These are phyloP conservation scores for Pogonognathellus flavescens DNA, from an alignment of 1,140 invertebrate species.

Conservation along the genomic window DNA sequence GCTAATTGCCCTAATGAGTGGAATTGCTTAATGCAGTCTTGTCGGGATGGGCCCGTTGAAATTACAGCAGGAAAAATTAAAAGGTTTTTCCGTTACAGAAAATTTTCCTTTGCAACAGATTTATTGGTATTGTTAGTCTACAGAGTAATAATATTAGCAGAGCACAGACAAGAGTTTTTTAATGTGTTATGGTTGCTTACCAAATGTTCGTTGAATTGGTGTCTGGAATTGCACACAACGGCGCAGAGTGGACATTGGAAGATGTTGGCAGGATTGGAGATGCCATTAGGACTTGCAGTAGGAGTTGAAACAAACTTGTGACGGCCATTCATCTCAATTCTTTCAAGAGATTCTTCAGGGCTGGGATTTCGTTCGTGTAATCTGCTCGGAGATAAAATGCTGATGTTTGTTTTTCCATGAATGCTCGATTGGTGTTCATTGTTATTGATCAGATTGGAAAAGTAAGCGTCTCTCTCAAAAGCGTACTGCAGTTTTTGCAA, in stretches of 20 bases:
- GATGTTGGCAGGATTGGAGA: slow-evolving; percentile 55
- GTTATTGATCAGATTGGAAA: slow-evolving; percentile 53
- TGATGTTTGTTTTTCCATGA: background rate
- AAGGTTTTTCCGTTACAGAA: too few relatives aligned
- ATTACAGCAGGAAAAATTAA: too few relatives aligned
- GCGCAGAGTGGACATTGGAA: slow-evolving; percentile 65
- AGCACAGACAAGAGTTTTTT: too few relatives aligned
- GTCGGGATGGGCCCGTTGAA: too few relatives aligned
- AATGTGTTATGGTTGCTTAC: slow-evolving; percentile 52
- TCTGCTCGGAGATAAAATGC: background rate
- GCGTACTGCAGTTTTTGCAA: slow-evolving; percentile 64
- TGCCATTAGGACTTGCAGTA: slow-evolving; percentile 59
- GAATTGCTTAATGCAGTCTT: too few relatives aligned
- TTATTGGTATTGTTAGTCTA: too few relatives aligned
- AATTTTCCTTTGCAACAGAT: too few relatives aligned
- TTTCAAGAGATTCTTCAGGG: slow-evolving; percentile 6
- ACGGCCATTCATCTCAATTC: slow-evolving; percentile 14
- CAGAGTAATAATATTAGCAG: too few relatives aligned
- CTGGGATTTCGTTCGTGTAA: slow-evolving; percentile 4
- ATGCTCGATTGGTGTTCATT: background rate
- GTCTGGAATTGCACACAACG: slow-evolving; percentile 61
- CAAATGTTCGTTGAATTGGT: slow-evolving; percentile 67
- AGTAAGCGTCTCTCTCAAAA: slow-evolving; percentile 58
- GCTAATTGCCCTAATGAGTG: too few relatives aligned
- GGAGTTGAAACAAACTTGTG: slow-evolving; percentile 51